Conservation (phyloP, 2,113 vertebrate genomes). For the Zosterops borbonicus region DNA sequence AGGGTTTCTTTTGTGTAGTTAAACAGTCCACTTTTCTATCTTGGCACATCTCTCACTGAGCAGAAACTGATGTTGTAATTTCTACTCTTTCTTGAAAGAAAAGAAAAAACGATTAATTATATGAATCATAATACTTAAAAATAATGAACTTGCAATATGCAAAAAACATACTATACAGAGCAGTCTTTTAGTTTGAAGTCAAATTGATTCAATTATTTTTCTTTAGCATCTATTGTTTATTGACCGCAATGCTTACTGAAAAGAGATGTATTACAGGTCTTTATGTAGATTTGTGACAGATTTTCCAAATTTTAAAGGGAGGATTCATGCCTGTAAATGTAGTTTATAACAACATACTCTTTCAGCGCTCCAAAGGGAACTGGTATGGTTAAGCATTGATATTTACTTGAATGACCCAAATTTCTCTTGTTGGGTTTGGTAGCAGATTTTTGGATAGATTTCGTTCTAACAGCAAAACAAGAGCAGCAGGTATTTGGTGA, state of each 20-base stretch:
- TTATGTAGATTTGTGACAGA: background rate
- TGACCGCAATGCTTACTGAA: background rate
- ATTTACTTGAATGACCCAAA: background rate
- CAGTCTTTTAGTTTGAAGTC: background rate
- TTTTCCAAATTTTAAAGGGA: background rate
- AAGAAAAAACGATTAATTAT: constrained; percentile 11
- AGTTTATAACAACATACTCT: background rate
- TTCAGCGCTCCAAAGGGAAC: background rate
- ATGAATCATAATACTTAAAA: constrained; percentile 46
- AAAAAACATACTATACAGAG: background rate
- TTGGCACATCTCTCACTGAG: constrained; percentile 13
- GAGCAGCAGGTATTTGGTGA: background rate
- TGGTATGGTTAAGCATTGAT: background rate
- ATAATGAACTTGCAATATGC: background rate
- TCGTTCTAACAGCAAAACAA: background rate
- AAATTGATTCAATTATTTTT: background rate
- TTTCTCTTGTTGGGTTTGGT: background rate
- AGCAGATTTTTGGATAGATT: constrained; percentile 30
- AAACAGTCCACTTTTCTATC: background rate
- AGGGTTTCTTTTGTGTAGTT: background rate
- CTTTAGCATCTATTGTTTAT: background rate
- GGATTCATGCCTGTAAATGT: background rate
- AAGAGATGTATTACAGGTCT: background rate
- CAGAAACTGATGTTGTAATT: constrained; percentile 22
- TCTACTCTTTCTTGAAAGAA: constrained; percentile 54